A percentile compares a stretch with the other conserved stretches of the same genome.
Conservation (phyloP, 2,888 invertebrate genomes). For the Torymus tubicola region DNA sequence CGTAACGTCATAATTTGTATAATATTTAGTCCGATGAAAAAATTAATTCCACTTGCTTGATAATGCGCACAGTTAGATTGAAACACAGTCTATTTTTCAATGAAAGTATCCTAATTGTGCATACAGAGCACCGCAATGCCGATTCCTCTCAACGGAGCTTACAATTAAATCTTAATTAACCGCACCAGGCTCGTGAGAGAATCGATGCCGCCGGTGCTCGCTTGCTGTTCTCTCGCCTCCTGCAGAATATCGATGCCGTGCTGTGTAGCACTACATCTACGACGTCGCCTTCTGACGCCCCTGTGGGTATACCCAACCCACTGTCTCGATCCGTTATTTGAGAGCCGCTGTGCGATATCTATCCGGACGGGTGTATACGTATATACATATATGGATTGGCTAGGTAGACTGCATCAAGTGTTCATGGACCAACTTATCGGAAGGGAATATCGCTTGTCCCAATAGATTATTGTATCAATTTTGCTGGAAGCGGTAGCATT, state of each 20-base stretch:
- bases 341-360: slow-evolving; percentile 1
- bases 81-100: not conserved
- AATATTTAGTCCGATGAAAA: no score
- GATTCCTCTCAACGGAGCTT: slow-evolving; percentile 51
- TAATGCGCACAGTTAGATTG: no score
- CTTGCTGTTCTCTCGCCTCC: slow-evolving; percentile 6
- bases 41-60: no score
- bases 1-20: no score
- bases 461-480: slow-evolving; percentile 34
- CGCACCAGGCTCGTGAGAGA: slow-evolving; percentile 51
- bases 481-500: not conserved
- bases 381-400: slow-evolving; percentile 21
- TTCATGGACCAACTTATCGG: no score
- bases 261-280: not conserved
- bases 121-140: no score
- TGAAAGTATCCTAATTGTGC: not conserved
- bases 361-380: not conserved
- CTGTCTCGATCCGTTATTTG: not conserved
- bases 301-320: not conserved
- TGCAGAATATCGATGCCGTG: slow-evolving; percentile 37
- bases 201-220: slow-evolving; percentile 53
- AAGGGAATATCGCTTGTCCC: not conserved
- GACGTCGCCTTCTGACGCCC: slow-evolving; percentile 13
- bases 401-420: no score
- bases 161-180: slow-evolving; percentile 66